Conservation (phyloP, 2,113 vertebrate species). For the Thalassoma bifasciatum region DNA sequence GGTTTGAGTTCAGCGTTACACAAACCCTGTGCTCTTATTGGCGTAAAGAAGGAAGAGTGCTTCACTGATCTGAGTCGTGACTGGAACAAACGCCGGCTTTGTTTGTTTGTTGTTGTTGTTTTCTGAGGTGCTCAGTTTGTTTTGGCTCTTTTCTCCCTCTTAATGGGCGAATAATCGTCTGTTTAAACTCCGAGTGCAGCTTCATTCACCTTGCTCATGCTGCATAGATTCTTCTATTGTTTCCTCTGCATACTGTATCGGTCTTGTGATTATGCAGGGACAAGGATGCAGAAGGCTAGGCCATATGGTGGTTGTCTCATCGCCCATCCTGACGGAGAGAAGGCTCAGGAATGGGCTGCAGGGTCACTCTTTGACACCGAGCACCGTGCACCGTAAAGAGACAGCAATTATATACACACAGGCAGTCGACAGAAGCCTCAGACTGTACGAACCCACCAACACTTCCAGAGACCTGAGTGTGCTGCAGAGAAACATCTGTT, state of each 20-base stretch:
- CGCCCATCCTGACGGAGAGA: constrained; percentile 73
- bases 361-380: constrained; percentile 68
- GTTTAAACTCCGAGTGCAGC: background rate
- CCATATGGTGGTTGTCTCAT: constrained; percentile 84
- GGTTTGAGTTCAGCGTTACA: constrained; percentile 85
- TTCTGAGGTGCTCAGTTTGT: constrained; percentile 14
- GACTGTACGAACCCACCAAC: constrained; percentile 34
- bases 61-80: constrained; percentile 46
- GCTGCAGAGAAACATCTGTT: constrained; percentile 54
- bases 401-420: constrained; percentile 58
- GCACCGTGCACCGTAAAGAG: constrained; percentile 44
- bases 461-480: constrained; percentile 3
- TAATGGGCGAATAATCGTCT: background rate
- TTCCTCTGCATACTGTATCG: constrained; percentile 42
- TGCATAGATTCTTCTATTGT: constrained; percentile 5
- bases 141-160: constrained; percentile 5
- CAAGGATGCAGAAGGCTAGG: constrained; percentile 81
- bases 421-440: constrained; percentile 29
- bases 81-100: constrained; percentile 43
- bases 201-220: background rate
- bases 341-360: constrained; percentile 43
- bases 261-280: constrained; percentile 79
- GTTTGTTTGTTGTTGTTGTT: constrained; percentile 33
- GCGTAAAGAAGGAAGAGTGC: constrained; percentile 71
- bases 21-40: constrained; percentile 84